A percentile compares a stretch with the other conserved stretches of the same genome.
These are phyloP conservation scores for Andrena chrysosceles DNA, from an alignment of 2,888 invertebrate genomes.

Conservation along the genomic window DNA sequence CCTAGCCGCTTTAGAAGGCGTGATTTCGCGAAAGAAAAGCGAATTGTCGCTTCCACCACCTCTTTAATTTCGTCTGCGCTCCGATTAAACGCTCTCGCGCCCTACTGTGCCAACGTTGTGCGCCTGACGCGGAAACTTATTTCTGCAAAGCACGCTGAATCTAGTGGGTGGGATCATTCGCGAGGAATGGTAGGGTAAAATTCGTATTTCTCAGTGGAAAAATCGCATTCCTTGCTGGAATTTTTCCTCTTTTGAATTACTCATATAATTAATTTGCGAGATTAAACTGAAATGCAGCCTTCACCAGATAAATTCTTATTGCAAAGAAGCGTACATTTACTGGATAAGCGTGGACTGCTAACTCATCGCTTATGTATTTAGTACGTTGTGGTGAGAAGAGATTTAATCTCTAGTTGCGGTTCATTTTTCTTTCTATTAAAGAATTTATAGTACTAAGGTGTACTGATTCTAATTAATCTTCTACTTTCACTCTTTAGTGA, in stretches of 20 bases:
- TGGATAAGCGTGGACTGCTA: no score
- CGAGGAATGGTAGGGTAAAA: not conserved
- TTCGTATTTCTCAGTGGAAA: no score
- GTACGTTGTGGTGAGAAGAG: no score
- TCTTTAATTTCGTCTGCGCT: not conserved
- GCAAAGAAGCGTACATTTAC: no score
- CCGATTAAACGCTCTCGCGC: conserved; percentile 13
- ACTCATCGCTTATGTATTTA: no score
- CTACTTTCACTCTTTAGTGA: no score
- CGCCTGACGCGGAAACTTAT: not conserved
- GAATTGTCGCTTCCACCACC: conserved; percentile 15
- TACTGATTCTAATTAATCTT: no score
- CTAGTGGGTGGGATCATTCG: not conserved
- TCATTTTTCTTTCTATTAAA: no score
- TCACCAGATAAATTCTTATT: not conserved
- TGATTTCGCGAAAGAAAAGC: conserved; percentile 19
- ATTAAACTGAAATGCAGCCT: not conserved
- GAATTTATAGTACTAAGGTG: no score
- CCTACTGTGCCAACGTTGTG: not conserved
- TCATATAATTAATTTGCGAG: not conserved
- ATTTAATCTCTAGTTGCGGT: no score
- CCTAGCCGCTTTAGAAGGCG: conserved; percentile 4
- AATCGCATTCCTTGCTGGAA: not conserved
- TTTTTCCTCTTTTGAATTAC: not conserved
- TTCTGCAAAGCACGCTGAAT: not conserved